Conservation (phyloP, 2,113 vertebrate genomes). For the Crotalus horridus region DNA sequence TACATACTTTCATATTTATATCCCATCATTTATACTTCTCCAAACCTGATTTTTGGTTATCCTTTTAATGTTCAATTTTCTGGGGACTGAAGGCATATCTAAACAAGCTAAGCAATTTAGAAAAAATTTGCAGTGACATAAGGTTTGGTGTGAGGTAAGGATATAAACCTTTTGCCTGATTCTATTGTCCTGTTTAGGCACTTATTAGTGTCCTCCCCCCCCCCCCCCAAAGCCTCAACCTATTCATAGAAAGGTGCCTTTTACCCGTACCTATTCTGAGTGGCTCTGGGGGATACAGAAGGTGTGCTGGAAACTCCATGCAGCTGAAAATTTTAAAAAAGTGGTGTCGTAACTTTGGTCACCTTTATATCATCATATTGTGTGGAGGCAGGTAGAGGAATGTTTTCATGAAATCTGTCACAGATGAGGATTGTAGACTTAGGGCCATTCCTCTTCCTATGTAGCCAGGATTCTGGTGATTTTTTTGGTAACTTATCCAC, state of each 20-base stretch:
- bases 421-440: not conserved
- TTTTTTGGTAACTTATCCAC: not conserved
- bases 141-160: not conserved
- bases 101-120: not conserved
- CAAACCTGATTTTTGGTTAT: not conserved
- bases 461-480: not conserved
- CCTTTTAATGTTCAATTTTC: not conserved
- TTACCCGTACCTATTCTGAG: not conserved
- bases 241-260: not conserved
- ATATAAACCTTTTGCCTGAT: not conserved
- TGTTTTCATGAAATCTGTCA: not conserved
- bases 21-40: accelerated
- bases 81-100: not conserved
- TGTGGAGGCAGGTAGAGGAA: accelerated
- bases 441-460: not conserved
- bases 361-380: not conserved
- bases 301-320: not conserved
- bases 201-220: not conserved
- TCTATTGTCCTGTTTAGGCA: not conserved
- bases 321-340: not conserved
- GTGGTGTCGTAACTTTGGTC: not conserved
- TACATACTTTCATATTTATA: not conserved
- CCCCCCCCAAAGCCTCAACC: not conserved
- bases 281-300: not conserved
- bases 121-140: not conserved